Evolutionary conservation across 2,888 invertebrate genomes (phyloP), one percentile per base, ranked within the genome.

Genomic region (Phyto melanocephala): DNA sequence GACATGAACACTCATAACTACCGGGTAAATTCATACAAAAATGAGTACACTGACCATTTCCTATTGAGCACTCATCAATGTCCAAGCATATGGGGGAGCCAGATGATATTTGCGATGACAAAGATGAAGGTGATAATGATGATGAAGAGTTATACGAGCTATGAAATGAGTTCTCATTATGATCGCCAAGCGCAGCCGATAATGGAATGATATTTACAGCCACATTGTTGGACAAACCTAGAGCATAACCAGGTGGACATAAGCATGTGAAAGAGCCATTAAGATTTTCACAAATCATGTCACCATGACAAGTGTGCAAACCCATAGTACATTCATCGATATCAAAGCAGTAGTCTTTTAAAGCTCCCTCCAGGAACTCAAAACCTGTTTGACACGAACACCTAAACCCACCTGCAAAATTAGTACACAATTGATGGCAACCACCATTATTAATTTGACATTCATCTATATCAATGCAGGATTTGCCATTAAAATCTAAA

Each of bases 401-500:
- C 83, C 89, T 88, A 87, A 92, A 92, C 84, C 92, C 91, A 84
- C 92, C 93, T 84, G 89, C 88, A 24, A 88, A 68, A 83, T 93
- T 93, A 80, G 90, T 88, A 85, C 93, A 93, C 11, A 88, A 84
- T 67, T 92, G 89, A 88, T 91, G 87, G 86, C 92, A 90, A 33
- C 90, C 91, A 0, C 91, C 92, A 75, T 91, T 92, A 28, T 89
- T 85, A 37, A 88, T 87, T 11, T 88, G 87, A 83, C 94, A 94
- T 87, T 94, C 94, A 85, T 94, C 92, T 15, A 93, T 89, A 87
- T 93, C 93, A 8, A 87, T 71, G 76, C 93, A 93, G 2, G 91
- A 89, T 60, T 92, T 92, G 45, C 91, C 91, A 85, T 93, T 93
- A 1, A 86, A 86, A 13, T 84, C 84, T 2, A 91, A 85, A 2